phyloP scores from a whole-genome alignment of 2,888 invertebrate species.

The Troilus luridus region DNA sequence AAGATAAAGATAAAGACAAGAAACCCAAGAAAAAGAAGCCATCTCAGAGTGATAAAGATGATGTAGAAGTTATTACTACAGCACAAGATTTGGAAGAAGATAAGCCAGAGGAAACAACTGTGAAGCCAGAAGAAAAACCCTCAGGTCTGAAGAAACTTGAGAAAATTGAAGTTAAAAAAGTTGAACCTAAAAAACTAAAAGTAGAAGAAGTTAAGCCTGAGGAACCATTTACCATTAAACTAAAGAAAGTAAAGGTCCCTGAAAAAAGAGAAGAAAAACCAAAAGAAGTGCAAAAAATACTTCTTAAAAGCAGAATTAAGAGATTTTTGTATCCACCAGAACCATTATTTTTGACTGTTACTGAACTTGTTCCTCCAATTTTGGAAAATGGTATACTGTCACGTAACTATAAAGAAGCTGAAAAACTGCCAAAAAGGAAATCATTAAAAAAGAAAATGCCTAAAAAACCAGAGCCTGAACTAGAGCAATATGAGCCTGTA shows the following conservation, averaged over 20 bases:
- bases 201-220: conserved; percentile 64
- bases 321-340: conserved; percentile 65
- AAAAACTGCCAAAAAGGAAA: conserved; percentile 70
- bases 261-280: conserved; percentile 57
- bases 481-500: conserved; percentile 64
- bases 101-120: conserved; percentile 48
- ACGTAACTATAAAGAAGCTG: conserved; percentile 71
- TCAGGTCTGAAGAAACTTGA: conserved; percentile 42
- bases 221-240: conserved; percentile 65
- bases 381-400: conserved; percentile 71
- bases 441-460: conserved; percentile 69
- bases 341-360: conserved; percentile 64
- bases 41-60: conserved; percentile 59
- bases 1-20: conserved; percentile 59
- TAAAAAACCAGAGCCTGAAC: conserved; percentile 68
- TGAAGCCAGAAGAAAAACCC: conserved; percentile 55
- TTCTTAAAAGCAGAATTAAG: conserved; percentile 66
- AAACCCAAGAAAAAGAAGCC: conserved; percentile 67
- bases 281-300: conserved; percentile 64
- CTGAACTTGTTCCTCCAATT: conserved; percentile 63
- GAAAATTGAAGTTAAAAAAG: conserved; percentile 65
- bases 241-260: conserved; percentile 65
- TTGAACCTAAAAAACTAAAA: conserved; percentile 65
- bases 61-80: conserved; percentile 65
- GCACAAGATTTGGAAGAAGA: conserved; percentile 67